Evolutionary conservation across 23 tunicate genomes (phyloP), one percentile per base, ranked within the genome.

Genomic region (Trididemnum clinides): DNA sequence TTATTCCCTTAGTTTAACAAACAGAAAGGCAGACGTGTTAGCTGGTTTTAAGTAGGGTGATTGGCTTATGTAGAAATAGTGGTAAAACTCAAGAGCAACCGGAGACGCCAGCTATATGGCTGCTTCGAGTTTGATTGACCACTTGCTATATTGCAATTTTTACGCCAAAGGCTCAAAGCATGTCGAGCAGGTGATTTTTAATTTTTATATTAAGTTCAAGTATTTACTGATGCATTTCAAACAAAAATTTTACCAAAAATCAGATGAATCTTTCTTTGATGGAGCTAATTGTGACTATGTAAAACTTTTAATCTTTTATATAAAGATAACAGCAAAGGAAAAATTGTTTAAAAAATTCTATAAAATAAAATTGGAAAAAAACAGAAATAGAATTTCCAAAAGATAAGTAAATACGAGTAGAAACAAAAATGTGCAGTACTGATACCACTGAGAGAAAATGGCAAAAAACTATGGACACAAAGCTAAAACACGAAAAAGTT

Each of bases 401-500:
- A 12, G 15, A 22, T 12, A n/a, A 12, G 5, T n/a, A n/a, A n/a
- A n/a, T n/a, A n/a, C n/a, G n/a, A n/a, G n/a, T n/a, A n/a, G n/a
- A n/a, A n/a, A 20, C 23, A 20, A 62, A 62, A 22, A 20, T 19
- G 27, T n/a, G n/a, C 69, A 19, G 69, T n/a, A 22, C 23, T 12
- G 69, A 62, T 12, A 4, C 69, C 15, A n/a, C n/a, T 19, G 69
- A 62, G 5, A 62, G 69, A 62, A 62, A 23, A 62, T 62, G 69
- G 69, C 69, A 62, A n/a, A 62, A 62, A 62, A 62, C 5, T n/a
- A 62, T 62, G 69, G 23, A 62, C 23, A n/a, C 6, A 62, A 62
- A 62, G 69, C 6, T 19, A 23, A 12, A n/a, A 62, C 54, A 44
- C 15, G 54, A 44, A 44, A 44, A 44, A 15, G 10, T 7, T 44